These are phyloP conservation scores for Labeo rohita DNA, from an alignment of 2,113 vertebrate genomes.

Conservation along the genomic window DNA sequence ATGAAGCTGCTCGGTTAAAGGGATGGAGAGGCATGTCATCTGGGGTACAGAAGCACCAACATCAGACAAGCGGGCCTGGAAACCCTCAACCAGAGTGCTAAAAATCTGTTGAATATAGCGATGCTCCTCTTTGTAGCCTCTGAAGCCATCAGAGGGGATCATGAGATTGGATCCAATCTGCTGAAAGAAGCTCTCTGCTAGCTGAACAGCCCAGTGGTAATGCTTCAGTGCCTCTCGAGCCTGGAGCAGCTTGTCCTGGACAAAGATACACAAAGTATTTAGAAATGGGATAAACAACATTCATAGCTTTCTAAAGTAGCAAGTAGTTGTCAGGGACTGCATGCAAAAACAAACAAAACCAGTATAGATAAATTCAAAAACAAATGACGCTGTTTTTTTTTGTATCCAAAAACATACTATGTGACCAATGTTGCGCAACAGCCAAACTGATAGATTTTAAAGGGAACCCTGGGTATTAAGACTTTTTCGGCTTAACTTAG, in stretches of 20 bases:
- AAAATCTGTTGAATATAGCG: slow-evolving; percentile 61
- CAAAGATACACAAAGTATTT: slow-evolving; percentile 10
- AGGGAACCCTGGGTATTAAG: no score
- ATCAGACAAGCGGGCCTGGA: slow-evolving; percentile 71
- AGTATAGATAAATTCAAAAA: neutral
- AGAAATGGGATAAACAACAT: slow-evolving; percentile 34
- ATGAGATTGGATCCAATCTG: slow-evolving; percentile 72
- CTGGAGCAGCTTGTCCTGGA: slow-evolving; percentile 78
- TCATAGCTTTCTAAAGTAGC: neutral
- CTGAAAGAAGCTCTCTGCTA: slow-evolving; percentile 67
- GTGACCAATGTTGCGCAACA: neutral
- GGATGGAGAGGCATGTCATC: slow-evolving; percentile 67
- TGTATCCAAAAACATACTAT: neutral
- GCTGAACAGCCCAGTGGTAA: slow-evolving; percentile 73
- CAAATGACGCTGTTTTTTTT: neutral
- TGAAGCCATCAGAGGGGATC: slow-evolving; percentile 64
- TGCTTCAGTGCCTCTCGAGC: slow-evolving; percentile 73
- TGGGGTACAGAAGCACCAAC: slow-evolving; percentile 71
- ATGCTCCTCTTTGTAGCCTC: slow-evolving; percentile 66
- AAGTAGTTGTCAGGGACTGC: neutral
- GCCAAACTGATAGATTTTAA: neutral
- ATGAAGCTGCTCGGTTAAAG: slow-evolving; percentile 71
- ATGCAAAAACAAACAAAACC: neutral
- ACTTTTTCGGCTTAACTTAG: no score
- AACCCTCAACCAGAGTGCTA: slow-evolving; percentile 69